A percentile compares a stretch with the other conserved stretches of the same genome.
Conservation (phyloP, 1,140 invertebrate species). For the Dryas iulia region DNA sequence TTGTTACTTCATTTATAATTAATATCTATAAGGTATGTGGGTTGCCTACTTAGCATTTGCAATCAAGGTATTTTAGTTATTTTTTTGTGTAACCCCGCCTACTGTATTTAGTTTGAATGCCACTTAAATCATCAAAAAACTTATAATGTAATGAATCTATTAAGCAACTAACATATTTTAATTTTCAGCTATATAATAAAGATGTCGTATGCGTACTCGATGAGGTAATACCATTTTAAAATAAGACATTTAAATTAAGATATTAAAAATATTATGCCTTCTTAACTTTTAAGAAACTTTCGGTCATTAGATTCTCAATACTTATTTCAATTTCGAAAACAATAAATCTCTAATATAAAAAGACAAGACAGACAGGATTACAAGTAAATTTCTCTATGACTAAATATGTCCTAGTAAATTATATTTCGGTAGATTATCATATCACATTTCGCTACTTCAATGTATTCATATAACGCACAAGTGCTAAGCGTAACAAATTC, state of each 20-base stretch:
- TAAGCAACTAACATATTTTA: background rate
- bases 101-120: background rate
- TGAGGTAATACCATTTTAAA: constrained; percentile 41
- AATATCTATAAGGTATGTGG: background rate
- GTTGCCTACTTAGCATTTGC: background rate
- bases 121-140: background rate
- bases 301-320: background rate
- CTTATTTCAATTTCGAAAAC: background rate
- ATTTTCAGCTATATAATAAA: constrained; percentile 55
- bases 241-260: too few relatives aligned
- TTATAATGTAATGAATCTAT: background rate
- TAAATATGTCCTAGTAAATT: background rate
- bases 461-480: constrained; percentile 6
- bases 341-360: background rate
- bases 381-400: background rate
- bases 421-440: background rate
- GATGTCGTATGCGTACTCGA: constrained; percentile 56
- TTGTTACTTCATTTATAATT: constrained; percentile 1
- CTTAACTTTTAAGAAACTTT: too few relatives aligned
- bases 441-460: background rate
- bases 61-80: background rate
- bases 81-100: background rate
- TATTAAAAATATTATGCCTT: too few relatives aligned
- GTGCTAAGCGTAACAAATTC: constrained; percentile 28
- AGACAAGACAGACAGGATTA: background rate